Conservation (phyloP, 2,888 invertebrate genomes). For the Buathra laborator region DNA sequence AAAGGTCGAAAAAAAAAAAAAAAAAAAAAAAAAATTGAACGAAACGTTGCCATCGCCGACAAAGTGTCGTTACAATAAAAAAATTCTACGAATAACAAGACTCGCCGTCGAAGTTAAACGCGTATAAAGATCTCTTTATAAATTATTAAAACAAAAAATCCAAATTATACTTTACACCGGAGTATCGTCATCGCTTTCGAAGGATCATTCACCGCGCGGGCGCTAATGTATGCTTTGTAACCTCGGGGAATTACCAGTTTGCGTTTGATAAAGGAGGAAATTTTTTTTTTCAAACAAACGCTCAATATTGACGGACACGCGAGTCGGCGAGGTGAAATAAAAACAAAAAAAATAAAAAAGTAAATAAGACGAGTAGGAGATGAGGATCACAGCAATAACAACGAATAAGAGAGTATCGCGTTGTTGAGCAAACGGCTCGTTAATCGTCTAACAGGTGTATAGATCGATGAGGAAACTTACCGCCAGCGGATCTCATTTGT, state of each 20-base stretch:
- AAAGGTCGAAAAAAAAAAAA: background rate
- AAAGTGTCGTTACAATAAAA: background rate
- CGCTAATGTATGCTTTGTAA: background rate
- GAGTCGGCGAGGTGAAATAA: background rate
- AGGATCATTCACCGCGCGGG: slow-evolving; percentile 12
- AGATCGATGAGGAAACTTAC: slow-evolving; percentile 55
- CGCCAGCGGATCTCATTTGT: slow-evolving; percentile 53
- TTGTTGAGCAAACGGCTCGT: slow-evolving; percentile 5
- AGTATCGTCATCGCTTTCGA: background rate
- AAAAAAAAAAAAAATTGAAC: background rate
- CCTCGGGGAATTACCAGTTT: slow-evolving; percentile 17
- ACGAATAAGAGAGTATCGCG: slow-evolving; percentile 33
- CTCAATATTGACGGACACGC: background rate
- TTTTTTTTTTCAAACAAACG: background rate
- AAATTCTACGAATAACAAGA: background rate
- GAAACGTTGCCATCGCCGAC: background rate
- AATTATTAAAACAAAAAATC: background rate
- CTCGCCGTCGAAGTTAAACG: background rate
- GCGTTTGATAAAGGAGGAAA: slow-evolving; percentile 6
- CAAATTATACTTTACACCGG: background rate
- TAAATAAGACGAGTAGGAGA: background rate
- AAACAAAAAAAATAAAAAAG: background rate
- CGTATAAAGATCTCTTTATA: background rate
- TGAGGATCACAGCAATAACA: slow-evolving; percentile 14
- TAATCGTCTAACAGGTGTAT: slow-evolving; percentile 1